Base-by-base conservation (phyloP, 2,797 vertebrate species). In the Crax fasciolata region DNA sequence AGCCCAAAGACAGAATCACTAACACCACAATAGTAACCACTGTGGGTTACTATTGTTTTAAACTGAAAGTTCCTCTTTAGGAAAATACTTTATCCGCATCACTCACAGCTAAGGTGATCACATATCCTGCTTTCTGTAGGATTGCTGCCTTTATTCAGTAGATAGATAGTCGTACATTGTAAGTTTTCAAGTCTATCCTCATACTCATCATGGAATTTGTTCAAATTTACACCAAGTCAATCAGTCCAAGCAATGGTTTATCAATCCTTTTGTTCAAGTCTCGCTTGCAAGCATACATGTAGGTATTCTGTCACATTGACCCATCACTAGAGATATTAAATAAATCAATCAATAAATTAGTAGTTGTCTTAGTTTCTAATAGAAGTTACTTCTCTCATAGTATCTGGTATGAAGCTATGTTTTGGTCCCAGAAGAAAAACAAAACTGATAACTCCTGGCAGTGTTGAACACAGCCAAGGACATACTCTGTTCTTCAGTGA, bases 201-300 rank as follows among this genome's bases (percentile, higher is more conserved):
- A 57, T 35, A 43, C 0, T 8, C 3, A 11, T 62, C 3, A 32
- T 61, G 5, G 4, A 78, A 46, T 75, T 71, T 63, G 24, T 44
- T 51, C 5, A 59, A 63, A 25, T 71, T 8, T 71, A n/a, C 54
- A 75, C 62, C 4, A 1, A 58, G 9, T 25, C 13, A 9, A 16
- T 52, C 19, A n/a, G 6, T 70, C 25, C 49, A 4, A 62, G 7
- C 1, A 0, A 0, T 10, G 7, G 18, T 19, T 68, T 58, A 41
- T 51, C 57, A 59, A 55, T 55, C 6, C 48, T 5, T 66, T 65
- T 66, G 66, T 9, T 66, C 44, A 43, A 87, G 11, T 41, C 49
- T 70, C 25, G n/a, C 4, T 73, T 6, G 5, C 20, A 76, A 27
- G 6, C 6, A 48, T 7, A 35, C 35, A 35, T 35, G 35, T 35